Conservation (phyloP, 2,888 invertebrate genomes). For the Pristionchus mayeri region DNA sequence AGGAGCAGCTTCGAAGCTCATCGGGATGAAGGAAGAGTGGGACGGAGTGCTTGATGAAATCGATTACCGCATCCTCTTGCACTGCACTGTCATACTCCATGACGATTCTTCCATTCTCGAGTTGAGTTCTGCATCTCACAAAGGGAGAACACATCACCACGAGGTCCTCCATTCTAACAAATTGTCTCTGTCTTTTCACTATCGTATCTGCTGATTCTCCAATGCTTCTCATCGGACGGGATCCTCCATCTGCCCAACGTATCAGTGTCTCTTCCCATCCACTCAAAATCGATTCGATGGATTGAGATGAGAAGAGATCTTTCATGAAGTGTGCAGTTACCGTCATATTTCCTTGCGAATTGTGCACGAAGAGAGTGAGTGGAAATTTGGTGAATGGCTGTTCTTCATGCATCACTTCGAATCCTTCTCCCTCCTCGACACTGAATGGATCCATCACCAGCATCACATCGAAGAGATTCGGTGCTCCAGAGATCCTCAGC, state of each 20-base stretch:
- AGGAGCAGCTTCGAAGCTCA: not conserved
- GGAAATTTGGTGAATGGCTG: constrained; percentile 20
- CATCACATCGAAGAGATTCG: constrained; percentile 33
- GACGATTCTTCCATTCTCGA: not conserved
- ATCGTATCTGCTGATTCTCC: not conserved
- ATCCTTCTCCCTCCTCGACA: not conserved
- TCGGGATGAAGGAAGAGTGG: constrained; percentile 2
- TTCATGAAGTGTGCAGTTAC: constrained; percentile 17
- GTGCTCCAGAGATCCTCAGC: not conserved
- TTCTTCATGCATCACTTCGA: not conserved
- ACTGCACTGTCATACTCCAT: not conserved
- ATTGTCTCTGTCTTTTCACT: not conserved
- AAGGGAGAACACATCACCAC: not conserved
- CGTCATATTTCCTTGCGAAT: not conserved
- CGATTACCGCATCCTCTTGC: not conserved
- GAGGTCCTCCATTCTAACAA: not conserved
- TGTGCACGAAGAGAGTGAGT: constrained; percentile 13
- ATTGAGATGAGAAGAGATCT: not conserved
- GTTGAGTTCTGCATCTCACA: not conserved
- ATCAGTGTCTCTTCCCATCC: not conserved
- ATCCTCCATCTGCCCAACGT: not conserved
- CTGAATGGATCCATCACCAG: constrained; percentile 26
- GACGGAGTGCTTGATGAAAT: constrained; percentile 7
- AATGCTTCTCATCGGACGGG: not conserved
- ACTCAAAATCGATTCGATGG: not conserved